phyloP scores from a whole-genome alignment of 2,888 invertebrate species.

The Sphaerophoria rueppellii region DNA sequence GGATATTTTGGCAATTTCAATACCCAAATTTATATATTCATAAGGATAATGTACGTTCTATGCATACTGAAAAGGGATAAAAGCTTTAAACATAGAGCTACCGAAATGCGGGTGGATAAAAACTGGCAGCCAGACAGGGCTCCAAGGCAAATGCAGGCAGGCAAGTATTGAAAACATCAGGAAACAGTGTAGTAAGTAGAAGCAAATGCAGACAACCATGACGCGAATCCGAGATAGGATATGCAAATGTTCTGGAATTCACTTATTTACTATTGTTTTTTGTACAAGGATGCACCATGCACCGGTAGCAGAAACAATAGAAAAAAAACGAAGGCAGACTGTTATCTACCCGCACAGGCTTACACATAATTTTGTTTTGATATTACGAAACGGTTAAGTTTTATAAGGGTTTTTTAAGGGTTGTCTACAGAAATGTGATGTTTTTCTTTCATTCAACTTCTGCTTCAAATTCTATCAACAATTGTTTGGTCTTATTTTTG shows the following conservation, averaged over 20 bases:
- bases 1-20: conserved; percentile 59
- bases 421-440: background rate
- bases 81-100: background rate
- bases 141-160: no score
- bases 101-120: background rate
- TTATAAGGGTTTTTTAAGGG: conserved; percentile 32
- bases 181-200: no score
- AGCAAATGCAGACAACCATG: conserved; percentile 1
- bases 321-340: background rate
- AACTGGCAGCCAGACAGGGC: no score
- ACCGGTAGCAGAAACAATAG: background rate
- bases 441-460: no score
- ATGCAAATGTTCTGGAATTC: conserved; percentile 59
- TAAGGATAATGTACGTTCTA: conserved; percentile 63
- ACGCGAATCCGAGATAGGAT: conserved; percentile 45
- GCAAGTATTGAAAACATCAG: background rate
- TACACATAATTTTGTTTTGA: conserved; percentile 33
- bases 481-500: no score
- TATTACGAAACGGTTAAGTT: conserved; percentile 25
- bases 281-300: conserved; percentile 13
- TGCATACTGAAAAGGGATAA: conserved; percentile 41
- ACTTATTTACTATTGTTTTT: conserved; percentile 34
- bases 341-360: conserved; percentile 40
- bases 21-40: conserved; percentile 63
- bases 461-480: no score